Evolutionary conservation across 2,797 vertebrate species (phyloP), one percentile per base, ranked within the genome.

Genomic region (Myotis myotis): DNA sequence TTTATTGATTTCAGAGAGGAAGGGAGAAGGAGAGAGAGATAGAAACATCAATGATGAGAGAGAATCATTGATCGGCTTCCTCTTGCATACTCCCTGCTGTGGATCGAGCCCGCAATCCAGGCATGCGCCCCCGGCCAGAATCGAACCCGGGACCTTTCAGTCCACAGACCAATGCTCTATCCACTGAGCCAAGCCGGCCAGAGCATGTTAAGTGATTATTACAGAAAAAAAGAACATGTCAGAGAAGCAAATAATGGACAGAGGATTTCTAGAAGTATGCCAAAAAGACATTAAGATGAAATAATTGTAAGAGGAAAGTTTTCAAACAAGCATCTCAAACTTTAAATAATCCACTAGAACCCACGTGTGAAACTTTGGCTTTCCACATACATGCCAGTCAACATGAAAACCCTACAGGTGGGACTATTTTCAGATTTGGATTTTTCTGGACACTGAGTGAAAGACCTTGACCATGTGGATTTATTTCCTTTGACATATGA

Each of bases 301-400:
- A 49, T 94, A 79, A 87, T 91, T 92, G 93, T 76, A 47, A 93
- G 85, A 74, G 28, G 36, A 83, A 87, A 49, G 5, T 85, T 86
- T 90, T 93, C 93, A 79, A 80, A 60, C 47, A 83, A 88, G 44
- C 36, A 70, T 89, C 41, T 81, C 55, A 83, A 30, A 87, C 55
- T 91, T 71, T 66, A 23, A 94, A 53, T 83, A 76, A 76, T 81
- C 38, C 25, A 68, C 25, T 44, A 20, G 36, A 93, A 78, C 41
- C 30, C 33, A n/a, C 36, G 92, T 89, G 72, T 72, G 57, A 84
- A 93, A 92, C 36, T 57, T 95, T 11, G 70, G 33, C 74, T 91
- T 93, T 95, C 44, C 10, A 6, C 7, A 0, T 47, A 66, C 91
- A 20, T 74, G 64, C 51, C 28, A 74, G 9, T 87, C 64, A 87